Evolutionary conservation across 2,797 vertebrate species (phyloP).

Genomic region (Lophius americanus): DNA sequence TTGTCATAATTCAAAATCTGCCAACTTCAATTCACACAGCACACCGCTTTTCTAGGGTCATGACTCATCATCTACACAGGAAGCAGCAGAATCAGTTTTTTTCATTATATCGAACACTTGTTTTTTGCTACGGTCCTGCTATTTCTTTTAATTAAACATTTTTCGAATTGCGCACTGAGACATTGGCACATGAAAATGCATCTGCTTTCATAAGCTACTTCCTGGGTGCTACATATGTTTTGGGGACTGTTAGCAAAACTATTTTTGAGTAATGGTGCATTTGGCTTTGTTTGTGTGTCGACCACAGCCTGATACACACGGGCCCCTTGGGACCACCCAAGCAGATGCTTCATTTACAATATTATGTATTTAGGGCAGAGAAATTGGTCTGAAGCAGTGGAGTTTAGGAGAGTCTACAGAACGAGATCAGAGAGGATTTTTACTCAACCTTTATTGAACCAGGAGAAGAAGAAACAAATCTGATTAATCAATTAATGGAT

Average conservation of each 20-base stretch:
- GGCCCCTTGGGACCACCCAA: constrained; percentile 67
- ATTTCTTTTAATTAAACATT: constrained; percentile 1
- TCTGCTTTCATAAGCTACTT: constrained; percentile 7
- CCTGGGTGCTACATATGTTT: constrained; percentile 28
- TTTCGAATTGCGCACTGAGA: neutral
- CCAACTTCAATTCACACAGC: constrained; percentile 31
- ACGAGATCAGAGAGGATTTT: constrained; percentile 55
- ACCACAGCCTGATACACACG: constrained; percentile 47
- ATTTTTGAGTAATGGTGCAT: constrained; percentile 45
- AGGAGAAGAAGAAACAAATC: too few relatives aligned
- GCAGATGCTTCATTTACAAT: constrained; percentile 76
- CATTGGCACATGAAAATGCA: neutral
- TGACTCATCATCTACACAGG: constrained; percentile 10
- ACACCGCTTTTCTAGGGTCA: constrained; percentile 7
- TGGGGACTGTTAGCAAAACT: constrained; percentile 36
- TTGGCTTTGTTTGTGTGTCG: constrained; percentile 29
- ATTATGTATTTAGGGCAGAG: constrained; percentile 78
- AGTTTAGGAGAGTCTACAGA: constrained; percentile 57
- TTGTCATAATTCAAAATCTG: constrained; percentile 26
- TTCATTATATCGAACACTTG: constrained; percentile 1
- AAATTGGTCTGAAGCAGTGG: constrained; percentile 69
- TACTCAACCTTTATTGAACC: too few relatives aligned
- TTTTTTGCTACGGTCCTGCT: neutral
- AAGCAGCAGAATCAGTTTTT: constrained; percentile 7
- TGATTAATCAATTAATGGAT: too few relatives aligned